These are phyloP conservation scores for Hydra vulgaris DNA, from an alignment of 30 jellyfish, hydroid and myxozoan genomes.

Conservation along the genomic window DNA sequence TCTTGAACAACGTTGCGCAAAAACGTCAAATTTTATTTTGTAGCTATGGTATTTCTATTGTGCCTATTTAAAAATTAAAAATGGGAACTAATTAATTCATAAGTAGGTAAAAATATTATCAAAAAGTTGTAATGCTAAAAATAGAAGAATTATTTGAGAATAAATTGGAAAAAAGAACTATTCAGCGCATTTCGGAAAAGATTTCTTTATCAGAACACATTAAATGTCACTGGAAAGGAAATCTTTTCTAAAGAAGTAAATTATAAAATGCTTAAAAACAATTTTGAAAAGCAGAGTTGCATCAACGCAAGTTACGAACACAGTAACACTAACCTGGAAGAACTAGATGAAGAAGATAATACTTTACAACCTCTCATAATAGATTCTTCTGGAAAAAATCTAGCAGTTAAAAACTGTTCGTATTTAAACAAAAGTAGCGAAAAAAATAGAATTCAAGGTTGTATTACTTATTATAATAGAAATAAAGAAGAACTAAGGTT, in stretches of 20 bases:
- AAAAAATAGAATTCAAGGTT: too few species aligned
- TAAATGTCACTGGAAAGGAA: neutral
- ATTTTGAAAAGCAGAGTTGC: neutral
- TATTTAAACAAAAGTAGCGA: too few species aligned
- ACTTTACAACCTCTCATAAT: neutral
- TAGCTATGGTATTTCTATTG: neutral
- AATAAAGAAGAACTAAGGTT: neutral
- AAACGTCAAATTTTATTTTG: neutral
- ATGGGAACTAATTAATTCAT: neutral
- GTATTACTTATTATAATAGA: too few species aligned
- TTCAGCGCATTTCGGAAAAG: too few species aligned
- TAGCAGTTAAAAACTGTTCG: too few species aligned
- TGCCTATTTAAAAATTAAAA: neutral
- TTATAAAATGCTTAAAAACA: neutral
- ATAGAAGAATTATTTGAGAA: neutral
- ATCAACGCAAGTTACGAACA: neutral
- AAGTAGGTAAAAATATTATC: neutral
- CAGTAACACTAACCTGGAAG: neutral
- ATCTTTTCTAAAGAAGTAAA: neutral
- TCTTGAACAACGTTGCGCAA: neutral
- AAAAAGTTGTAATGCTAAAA: neutral
- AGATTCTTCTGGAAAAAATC: neutral
- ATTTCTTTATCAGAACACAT: neutral
- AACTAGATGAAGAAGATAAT: neutral
- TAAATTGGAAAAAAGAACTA: neutral